phyloP scores from a whole-genome alignment of 2,113 vertebrate species.

The Bos indicus region DNA sequence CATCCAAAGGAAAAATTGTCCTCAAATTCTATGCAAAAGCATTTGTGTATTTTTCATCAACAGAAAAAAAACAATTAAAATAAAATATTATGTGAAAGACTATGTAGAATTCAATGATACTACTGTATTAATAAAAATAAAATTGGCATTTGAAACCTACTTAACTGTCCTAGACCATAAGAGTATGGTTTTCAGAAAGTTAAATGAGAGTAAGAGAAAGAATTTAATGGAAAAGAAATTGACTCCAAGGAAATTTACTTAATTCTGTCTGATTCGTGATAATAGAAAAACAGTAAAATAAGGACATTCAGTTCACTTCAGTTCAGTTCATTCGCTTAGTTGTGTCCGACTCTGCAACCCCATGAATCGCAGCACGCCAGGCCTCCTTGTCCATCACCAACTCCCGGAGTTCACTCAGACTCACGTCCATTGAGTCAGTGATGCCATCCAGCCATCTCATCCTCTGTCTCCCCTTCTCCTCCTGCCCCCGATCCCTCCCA shows the following conservation, averaged over 20 bases:
- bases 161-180: background rate
- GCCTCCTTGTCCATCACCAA: no score
- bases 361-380: no score
- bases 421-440: no score
- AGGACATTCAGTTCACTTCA: background rate
- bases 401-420: no score
- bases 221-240: background rate
- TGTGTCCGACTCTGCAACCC: no score
- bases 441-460: no score
- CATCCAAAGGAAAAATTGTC: background rate
- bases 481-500: no score
- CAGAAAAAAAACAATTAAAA: background rate
- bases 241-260: constrained; percentile 36
- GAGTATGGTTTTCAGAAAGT: background rate
- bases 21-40: background rate
- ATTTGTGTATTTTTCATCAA: background rate
- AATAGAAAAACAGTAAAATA: background rate
- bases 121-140: background rate
- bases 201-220: constrained; percentile 16
- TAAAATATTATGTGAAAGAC: background rate
- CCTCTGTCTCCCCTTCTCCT: no score
- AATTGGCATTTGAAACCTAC: background rate
- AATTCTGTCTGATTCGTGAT: background rate
- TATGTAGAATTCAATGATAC: background rate
- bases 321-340: no score